A percentile compares a stretch with the other conserved stretches of the same genome.
Evolutionary conservation across 2,888 invertebrate genomes (phyloP).

Genomic region (Hydraecia micacea): DNA sequence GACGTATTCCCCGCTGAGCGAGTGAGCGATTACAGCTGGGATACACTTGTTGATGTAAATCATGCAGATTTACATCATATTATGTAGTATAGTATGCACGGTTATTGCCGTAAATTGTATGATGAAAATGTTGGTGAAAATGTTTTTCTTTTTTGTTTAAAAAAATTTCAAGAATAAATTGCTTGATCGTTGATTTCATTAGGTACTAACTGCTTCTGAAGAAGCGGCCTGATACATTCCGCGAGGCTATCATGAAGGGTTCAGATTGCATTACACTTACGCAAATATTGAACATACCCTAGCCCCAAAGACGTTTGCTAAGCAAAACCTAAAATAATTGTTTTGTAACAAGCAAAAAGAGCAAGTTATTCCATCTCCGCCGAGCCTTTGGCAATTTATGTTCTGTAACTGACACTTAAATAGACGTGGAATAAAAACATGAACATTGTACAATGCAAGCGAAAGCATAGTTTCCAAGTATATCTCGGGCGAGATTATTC

Average conservation of each 20-base stretch:
- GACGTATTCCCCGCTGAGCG: conserved; percentile 63
- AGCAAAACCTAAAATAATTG: not conserved
- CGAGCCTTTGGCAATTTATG: conserved; percentile 36
- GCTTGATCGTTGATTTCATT: not conserved
- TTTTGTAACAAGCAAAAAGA: not conserved
- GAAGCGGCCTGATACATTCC: not conserved
- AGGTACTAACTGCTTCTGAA: not conserved
- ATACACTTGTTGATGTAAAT: conserved; percentile 77
- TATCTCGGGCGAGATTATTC: conserved; percentile 57
- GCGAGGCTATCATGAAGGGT: not conserved
- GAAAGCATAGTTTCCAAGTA: conserved; percentile 53
- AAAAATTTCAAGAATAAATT: not conserved
- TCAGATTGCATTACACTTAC: not conserved
- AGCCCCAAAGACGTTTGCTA: not conserved
- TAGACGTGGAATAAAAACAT: conserved; percentile 33
- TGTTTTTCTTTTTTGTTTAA: not conserved
- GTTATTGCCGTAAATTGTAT: not conserved
- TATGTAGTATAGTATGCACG: too few species aligned
- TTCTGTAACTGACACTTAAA: conserved; percentile 29
- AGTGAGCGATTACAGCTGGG: conserved; percentile 71
- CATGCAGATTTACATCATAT: too few species aligned
- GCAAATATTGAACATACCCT: not conserved
- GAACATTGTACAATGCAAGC: conserved; percentile 59
- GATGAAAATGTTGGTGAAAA: not conserved
- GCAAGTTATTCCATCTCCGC: conserved; percentile 5